Evolutionary conservation across 2,888 invertebrate species (phyloP).

Genomic region (Machimus rusticus): DNA sequence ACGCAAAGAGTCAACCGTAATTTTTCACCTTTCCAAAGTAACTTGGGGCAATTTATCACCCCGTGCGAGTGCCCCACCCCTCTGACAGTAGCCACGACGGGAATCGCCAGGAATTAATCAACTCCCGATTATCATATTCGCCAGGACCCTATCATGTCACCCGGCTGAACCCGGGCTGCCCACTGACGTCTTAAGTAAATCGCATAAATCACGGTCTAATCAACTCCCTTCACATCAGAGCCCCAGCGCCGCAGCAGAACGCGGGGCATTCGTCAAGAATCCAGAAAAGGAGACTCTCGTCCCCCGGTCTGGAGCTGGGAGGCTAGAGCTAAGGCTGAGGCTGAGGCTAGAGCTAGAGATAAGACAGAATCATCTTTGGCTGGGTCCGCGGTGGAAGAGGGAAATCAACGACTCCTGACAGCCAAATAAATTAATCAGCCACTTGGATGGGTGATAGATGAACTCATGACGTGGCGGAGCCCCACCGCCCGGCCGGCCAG

Average conservation of each 20-base stretch:
- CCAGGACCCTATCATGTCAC: slow-evolving; percentile 30
- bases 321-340: not conserved
- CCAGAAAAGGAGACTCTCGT: not conserved
- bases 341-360: not conserved
- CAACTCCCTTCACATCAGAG: slow-evolving; percentile 16
- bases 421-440: slow-evolving; percentile 52
- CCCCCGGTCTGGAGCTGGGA: not conserved
- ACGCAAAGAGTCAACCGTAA: not conserved
- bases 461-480: slow-evolving; percentile 50
- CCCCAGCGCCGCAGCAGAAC: not conserved
- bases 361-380: slow-evolving; percentile 41
- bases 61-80: not conserved
- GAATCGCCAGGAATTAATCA: slow-evolving; percentile 18
- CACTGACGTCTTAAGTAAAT: slow-evolving; percentile 37
- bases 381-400: slow-evolving; percentile 42
- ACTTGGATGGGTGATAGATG: slow-evolving; percentile 52
- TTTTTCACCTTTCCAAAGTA: not conserved
- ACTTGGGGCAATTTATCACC: slow-evolving; percentile 7
- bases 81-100: slow-evolving; percentile 12
- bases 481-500: slow-evolving; percentile 36
- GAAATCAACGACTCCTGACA: slow-evolving; percentile 51
- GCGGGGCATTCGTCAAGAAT: not conserved
- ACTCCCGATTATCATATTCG: slow-evolving; percentile 27
- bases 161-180: slow-evolving; percentile 14
- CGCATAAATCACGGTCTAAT: slow-evolving; percentile 37